Evolutionary conservation across 2,113 vertebrate species (phyloP), one percentile per base, ranked within the genome.

Genomic region (Catharus minimus): DNA sequence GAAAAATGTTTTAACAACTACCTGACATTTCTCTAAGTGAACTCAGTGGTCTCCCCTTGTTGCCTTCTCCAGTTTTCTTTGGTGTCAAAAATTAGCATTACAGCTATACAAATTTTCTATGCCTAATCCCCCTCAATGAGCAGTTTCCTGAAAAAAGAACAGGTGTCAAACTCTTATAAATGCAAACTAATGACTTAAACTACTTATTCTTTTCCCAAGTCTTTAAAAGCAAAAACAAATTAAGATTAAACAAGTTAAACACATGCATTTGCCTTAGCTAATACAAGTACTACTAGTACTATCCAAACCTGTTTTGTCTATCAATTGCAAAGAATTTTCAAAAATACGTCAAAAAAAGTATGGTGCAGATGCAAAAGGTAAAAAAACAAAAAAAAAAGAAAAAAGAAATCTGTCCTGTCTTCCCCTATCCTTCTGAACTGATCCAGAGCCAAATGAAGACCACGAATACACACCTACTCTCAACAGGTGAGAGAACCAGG

Each of bases 1-100:
- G 71, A 91, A 94, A 93, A 93, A 79, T 66, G 47, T 74, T 85
- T 77, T 94, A 79, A 82, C 3, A 2, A 55, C 90, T 77, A 89
- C 84, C 71, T 89, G 86, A 73, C 39, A 28, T 80, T 44, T 84
- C 62, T 85, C 49, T 90, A 92, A 82, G 60, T 49, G 78, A 95
- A 94, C 89, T 89, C 86, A 26, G n/a, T 66, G 75, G 58, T 74
- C 85, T 90, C 58, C 60, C 76, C 64, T 82, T 86, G 80, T 53
- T 82, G 74, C 67, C 60, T 95, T 94, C 78, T 94, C 71, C 84
- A 89, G 33, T 95, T 92, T 87, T 95, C 95, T 96, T 96, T 95
- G 95, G 93, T 95, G 92, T 85, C 36, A 93, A 76, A 52, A 71
- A 67, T 87, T 89, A 89, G 81, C 71, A 49, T 74, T 77, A 87